phyloP scores from a whole-genome alignment of 2,797 vertebrate species.

The Labroides dimidiatus region DNA sequence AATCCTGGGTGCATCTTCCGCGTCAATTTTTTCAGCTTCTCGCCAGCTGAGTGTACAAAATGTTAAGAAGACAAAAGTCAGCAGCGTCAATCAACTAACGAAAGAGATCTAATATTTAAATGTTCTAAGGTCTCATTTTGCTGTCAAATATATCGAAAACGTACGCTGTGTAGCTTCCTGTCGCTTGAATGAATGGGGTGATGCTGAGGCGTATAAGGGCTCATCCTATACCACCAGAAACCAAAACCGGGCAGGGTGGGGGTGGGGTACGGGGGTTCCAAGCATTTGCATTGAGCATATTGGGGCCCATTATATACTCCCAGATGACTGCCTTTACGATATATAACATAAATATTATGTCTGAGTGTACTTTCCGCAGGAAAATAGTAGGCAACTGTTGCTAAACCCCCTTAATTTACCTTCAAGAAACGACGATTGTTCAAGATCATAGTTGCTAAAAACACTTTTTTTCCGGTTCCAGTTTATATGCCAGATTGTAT shows the following conservation, averaged over 20 bases:
- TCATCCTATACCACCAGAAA: constrained; percentile 15
- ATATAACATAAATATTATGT: neutral
- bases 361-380: too few species aligned
- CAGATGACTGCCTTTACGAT: neutral
- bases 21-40: neutral
- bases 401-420: too few species aligned
- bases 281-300: constrained; percentile 28
- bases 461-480: too few species aligned
- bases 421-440: too few species aligned
- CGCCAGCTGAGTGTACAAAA: neutral
- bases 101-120: neutral
- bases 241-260: constrained; percentile 30
- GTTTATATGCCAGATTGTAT: too few species aligned
- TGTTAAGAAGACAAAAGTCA: neutral
- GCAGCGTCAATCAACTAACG: neutral
- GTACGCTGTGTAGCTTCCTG: neutral
- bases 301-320: neutral
- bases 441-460: too few species aligned
- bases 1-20: neutral
- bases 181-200: constrained; percentile 21
- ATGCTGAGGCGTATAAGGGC: constrained; percentile 14
- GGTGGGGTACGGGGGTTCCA: constrained; percentile 41
- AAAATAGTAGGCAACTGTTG: too few species aligned
- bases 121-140: neutral
- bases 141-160: neutral